phyloP scores from a whole-genome alignment of 2,113 vertebrate genomes.

The Nannospalax galili region DNA sequence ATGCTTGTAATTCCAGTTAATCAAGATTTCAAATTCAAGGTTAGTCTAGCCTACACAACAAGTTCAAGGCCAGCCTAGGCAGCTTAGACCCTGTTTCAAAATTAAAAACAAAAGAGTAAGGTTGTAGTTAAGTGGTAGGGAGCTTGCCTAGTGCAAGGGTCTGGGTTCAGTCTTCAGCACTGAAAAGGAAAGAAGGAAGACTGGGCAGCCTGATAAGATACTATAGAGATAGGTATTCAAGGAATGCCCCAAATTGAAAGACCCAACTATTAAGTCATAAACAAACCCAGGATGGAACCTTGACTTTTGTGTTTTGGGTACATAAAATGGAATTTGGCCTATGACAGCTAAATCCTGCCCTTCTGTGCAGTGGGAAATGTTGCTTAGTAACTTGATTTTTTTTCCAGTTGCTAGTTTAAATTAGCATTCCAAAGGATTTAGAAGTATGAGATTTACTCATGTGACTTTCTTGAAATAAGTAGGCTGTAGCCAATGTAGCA shows the following conservation, averaged over 20 bases:
- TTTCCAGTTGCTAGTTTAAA: not conserved
- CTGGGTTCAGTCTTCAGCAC: not conserved
- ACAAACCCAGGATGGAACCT: not conserved
- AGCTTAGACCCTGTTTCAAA: not conserved
- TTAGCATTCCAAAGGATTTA: slow-evolving; percentile 61
- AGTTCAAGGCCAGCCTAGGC: not conserved
- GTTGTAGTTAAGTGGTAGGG: not conserved
- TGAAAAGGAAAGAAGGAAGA: not conserved
- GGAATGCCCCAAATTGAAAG: not conserved
- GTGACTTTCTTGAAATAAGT: slow-evolving; percentile 52
- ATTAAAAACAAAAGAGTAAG: not conserved
- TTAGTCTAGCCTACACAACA: not conserved
- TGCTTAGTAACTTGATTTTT: slow-evolving; percentile 45
- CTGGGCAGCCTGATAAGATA: not conserved
- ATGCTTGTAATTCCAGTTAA: not conserved
- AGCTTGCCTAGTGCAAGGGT: not conserved
- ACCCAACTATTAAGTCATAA: not conserved
- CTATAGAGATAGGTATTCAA: not conserved
- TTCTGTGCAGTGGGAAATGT: slow-evolving; percentile 60
- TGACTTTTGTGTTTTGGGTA: slow-evolving; percentile 12
- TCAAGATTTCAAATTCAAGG: not conserved
- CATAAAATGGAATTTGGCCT: slow-evolving; percentile 52
- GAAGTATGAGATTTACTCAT: not conserved
- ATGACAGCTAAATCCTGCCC: not conserved
- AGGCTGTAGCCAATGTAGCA: not conserved